phyloP scores from a whole-genome alignment of 2,113 vertebrate species.

The Larimichthys polyactis region DNA sequence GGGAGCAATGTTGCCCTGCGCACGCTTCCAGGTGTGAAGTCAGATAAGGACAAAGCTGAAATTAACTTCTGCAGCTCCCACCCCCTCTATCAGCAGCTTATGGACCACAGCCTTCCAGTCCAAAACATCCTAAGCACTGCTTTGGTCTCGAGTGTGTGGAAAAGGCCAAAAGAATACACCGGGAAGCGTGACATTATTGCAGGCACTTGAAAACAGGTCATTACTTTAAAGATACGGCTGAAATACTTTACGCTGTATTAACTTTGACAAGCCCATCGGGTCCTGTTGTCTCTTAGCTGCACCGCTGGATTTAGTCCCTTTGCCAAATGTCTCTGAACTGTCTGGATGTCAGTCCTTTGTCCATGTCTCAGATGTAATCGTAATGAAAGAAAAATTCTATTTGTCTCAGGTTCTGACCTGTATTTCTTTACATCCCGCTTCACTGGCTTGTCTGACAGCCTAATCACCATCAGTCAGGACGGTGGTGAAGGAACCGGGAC shows the following conservation, averaged over 20 bases:
- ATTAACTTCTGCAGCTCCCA: slow-evolving; percentile 43
- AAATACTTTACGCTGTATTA: slow-evolving; percentile 12
- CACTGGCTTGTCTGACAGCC: slow-evolving; percentile 43
- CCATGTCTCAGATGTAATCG: slow-evolving; percentile 30
- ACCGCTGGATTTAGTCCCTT: slow-evolving; percentile 7
- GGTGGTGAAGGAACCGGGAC: not conserved
- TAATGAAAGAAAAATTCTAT: slow-evolving; percentile 38
- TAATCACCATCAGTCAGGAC: slow-evolving; percentile 34
- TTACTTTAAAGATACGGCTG: slow-evolving; percentile 11
- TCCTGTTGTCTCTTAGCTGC: slow-evolving; percentile 17
- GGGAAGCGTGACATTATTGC: slow-evolving; percentile 14
- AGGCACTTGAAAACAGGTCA: slow-evolving; percentile 42
- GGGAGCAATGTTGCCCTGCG: slow-evolving; percentile 13
- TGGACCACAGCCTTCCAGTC: slow-evolving; percentile 34
- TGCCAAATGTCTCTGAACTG: not conserved
- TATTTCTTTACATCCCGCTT: slow-evolving; percentile 54
- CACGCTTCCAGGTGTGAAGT: slow-evolving; percentile 69
- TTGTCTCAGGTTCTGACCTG: slow-evolving; percentile 56
- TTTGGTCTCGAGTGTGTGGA: slow-evolving; percentile 19
- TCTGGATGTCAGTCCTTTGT: not conserved
- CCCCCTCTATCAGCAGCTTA: not conserved
- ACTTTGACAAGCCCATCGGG: slow-evolving; percentile 34
- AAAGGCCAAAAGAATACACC: slow-evolving; percentile 7
- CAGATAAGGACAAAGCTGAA: slow-evolving; percentile 66
- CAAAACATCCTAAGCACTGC: slow-evolving; percentile 24